Conservation (phyloP, 2,113 vertebrate species). For the Dipodomys stephensi region DNA sequence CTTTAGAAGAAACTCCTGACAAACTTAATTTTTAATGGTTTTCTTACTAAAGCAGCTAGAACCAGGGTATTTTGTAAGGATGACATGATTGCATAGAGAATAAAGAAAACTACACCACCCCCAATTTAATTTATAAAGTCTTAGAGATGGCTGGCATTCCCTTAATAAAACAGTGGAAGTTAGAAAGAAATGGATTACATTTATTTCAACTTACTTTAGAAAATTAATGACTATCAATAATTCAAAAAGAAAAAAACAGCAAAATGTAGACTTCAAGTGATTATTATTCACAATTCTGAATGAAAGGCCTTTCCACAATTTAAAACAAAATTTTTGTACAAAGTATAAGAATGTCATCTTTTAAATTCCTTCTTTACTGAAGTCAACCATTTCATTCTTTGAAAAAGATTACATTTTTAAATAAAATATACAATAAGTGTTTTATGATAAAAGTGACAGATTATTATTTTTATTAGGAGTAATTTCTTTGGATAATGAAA, state of each 20-base stretch:
- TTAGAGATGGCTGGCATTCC: background rate
- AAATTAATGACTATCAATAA: background rate
- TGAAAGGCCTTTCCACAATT: background rate
- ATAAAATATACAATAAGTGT: background rate
- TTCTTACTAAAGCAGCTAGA: conserved; percentile 12
- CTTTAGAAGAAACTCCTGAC: conserved; percentile 24
- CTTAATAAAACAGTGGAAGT: accelerated
- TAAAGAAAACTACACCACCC: background rate
- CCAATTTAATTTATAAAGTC: background rate
- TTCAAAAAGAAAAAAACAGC: conserved; percentile 11
- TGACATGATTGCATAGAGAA: background rate
- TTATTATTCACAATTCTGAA: background rate
- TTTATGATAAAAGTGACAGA: background rate
- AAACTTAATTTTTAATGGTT: conserved; percentile 33
- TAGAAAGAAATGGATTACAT: background rate
- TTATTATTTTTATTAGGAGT: background rate
- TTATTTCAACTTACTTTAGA: background rate
- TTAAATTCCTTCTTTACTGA: background rate
- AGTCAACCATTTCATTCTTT: background rate
- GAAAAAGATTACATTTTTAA: background rate
- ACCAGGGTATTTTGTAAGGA: background rate
- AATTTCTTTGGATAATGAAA: background rate
- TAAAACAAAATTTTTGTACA: background rate
- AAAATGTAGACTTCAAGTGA: background rate
- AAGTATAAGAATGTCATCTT: background rate